Base-by-base conservation (phyloP, 2,797 vertebrate species). In the Parauchenoglanis punctatus region DNA sequence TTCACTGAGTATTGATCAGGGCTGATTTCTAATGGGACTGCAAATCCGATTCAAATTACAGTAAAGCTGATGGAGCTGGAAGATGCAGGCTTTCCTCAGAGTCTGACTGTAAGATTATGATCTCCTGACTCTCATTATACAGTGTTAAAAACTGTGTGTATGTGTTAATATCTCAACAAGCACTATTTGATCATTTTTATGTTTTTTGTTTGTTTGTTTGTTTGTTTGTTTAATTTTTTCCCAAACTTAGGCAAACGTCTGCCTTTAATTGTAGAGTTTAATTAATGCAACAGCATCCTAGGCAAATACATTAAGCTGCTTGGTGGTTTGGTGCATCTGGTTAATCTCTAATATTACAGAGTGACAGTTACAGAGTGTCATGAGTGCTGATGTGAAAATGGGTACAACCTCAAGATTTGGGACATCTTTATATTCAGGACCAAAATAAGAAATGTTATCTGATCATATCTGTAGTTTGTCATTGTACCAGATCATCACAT, bases 1-100 rank as follows among this genome's bases (percentile, higher is more conserved):
- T 97, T 98, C 97, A 97, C 96, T 97, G 96, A 93, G 85, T 97
- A 99, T 99, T 95, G 98, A 99, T 98, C 94, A 91, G 90, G 87
- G 59, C 94, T 92, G 95, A 97, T 97, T 96, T 95, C 96, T 98
- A 98, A 97, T 97, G 96, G 96, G 96, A 96, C 93, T 88, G 95
- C 94, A 96, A 95, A 96, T 95, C 96, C 94, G 96, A 96, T 97
- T 96, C 95, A 96, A 96, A 96, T 97, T 97, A 97, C 97, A 96
- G 96, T 90, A 96, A 28, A 96, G 94, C 95, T 92, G 94, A 95
- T 96, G 95, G 95, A 94, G 93, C 94, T 96, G 93, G 96, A 97
- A 96, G 96, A 96, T 96, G 94, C 94, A 92, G 91, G 83, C 91
- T 91, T 95, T 93, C 92, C 89, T 91, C 85, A 91, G 89, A 83